A percentile compares a stretch with the other conserved stretches of the same genome.
phyloP scores from a whole-genome alignment of 2,113 vertebrate species.

The Sander lucioperca region DNA sequence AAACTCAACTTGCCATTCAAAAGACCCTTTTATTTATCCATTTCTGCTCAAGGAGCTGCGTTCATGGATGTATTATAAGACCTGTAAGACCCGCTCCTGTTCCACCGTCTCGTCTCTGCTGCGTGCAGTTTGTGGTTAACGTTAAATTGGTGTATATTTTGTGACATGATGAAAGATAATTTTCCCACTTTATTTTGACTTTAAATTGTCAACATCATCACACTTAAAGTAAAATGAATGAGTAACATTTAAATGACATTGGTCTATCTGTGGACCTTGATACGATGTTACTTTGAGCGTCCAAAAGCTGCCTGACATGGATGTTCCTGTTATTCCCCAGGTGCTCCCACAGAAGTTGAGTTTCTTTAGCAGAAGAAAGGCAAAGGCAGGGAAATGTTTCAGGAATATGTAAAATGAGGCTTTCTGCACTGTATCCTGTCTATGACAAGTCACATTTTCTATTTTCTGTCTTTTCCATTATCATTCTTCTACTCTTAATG shows the following conservation, averaged over 20 bases:
- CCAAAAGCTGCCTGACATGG: constrained; percentile 38
- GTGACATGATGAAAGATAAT: background rate
- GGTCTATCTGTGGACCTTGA: constrained; percentile 14
- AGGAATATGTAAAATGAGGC: constrained; percentile 68
- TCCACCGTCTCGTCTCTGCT: too few species aligned
- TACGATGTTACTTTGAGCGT: constrained; percentile 29
- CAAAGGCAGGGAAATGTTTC: constrained; percentile 42
- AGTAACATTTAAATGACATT: background rate
- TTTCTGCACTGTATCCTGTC: constrained; percentile 48
- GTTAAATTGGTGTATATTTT: background rate
- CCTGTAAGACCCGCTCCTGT: too few species aligned
- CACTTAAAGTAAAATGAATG: background rate
- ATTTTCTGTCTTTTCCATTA: constrained; percentile 33
- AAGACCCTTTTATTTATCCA: too few species aligned
- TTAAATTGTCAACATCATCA: background rate
- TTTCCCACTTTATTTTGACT: background rate
- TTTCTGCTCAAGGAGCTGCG: too few species aligned
- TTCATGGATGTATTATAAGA: too few species aligned
- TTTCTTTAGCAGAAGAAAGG: constrained; percentile 50
- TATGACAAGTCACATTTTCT: constrained; percentile 43
- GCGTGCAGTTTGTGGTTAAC: background rate
- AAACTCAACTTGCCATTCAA: too few species aligned
- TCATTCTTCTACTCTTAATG: constrained; percentile 58
- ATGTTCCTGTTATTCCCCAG: constrained; percentile 39
- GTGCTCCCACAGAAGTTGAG: constrained; percentile 41